These are phyloP conservation scores for Ruditapes philippinarum DNA, from an alignment of 1,140 invertebrate genomes.

Conservation along the genomic window DNA sequence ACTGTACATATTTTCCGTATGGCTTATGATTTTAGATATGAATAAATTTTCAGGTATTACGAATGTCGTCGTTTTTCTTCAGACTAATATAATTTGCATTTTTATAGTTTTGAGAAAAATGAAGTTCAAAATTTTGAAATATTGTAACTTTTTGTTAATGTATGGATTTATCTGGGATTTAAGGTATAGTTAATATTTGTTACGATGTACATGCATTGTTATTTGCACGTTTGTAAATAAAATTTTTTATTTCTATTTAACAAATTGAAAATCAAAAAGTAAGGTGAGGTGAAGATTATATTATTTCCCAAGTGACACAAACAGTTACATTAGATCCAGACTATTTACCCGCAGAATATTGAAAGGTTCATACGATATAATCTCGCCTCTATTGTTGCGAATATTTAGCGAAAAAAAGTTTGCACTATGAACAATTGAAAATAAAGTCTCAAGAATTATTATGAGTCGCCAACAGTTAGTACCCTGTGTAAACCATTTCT, in stretches of 20 bases:
- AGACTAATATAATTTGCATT: slow-evolving; percentile 20
- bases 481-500: neutral
- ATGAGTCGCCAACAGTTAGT: neutral
- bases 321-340: neutral
- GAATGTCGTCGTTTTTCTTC: too few species aligned
- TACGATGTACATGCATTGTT: neutral
- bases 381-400: neutral
- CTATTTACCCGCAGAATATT: too few species aligned
- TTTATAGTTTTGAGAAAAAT: slow-evolving; percentile 21
- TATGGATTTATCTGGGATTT: neutral
- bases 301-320: neutral
- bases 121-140: neutral
- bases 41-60: too few species aligned
- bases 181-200: neutral
- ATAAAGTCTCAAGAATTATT: neutral
- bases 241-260: neutral
- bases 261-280: neutral
- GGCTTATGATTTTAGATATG: too few species aligned
- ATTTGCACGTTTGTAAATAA: neutral
- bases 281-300: neutral
- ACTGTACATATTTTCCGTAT: too few species aligned
- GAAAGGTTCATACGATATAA: too few species aligned
- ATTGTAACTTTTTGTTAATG: neutral
- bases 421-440: neutral
- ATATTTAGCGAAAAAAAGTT: neutral